phyloP scores from a whole-genome alignment of 1,140 invertebrate genomes.

The Drosophila burlai region DNA sequence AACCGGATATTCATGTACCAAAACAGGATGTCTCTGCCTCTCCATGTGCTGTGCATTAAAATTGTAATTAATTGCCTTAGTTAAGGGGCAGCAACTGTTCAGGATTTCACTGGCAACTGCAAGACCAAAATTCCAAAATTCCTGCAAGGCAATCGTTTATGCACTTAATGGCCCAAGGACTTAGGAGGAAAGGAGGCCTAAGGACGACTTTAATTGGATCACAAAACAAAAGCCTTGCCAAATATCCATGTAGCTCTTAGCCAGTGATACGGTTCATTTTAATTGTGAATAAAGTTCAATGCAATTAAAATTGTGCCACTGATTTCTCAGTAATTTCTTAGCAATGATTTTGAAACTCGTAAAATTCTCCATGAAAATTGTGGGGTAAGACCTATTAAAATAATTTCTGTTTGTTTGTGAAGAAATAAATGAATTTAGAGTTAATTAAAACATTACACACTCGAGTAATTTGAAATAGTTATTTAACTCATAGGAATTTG shows the following conservation, averaged over 20 bases:
- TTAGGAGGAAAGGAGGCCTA: too few relatives aligned
- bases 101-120: slow-evolving; percentile 8
- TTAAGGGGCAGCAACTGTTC: slow-evolving; percentile 12
- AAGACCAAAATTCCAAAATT: slow-evolving; percentile 18
- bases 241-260: neutral
- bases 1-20: too few relatives aligned
- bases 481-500: too few relatives aligned
- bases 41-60: slow-evolving; percentile 32
- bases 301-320: slow-evolving; percentile 37
- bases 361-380: slow-evolving; percentile 2
- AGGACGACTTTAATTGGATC: too few relatives aligned
- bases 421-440: neutral
- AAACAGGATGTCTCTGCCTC: slow-evolving; percentile 24
- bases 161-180: too few relatives aligned
- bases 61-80: slow-evolving; percentile 46
- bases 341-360: slow-evolving; percentile 9
- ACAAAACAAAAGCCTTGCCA: slow-evolving; percentile 46
- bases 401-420: slow-evolving; percentile 7
- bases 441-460: neutral
- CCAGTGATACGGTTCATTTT: too few relatives aligned
- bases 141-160: neutral
- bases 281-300: slow-evolving; percentile 57
- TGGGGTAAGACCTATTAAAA: neutral
- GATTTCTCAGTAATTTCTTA: neutral
- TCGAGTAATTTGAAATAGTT: neutral